Percentiles rank a stretch among this genome's conserved stretches.
These are phyloP conservation scores for Drosophila anomelani DNA, from an alignment of 2,888 invertebrate genomes.

Conservation along the genomic window DNA sequence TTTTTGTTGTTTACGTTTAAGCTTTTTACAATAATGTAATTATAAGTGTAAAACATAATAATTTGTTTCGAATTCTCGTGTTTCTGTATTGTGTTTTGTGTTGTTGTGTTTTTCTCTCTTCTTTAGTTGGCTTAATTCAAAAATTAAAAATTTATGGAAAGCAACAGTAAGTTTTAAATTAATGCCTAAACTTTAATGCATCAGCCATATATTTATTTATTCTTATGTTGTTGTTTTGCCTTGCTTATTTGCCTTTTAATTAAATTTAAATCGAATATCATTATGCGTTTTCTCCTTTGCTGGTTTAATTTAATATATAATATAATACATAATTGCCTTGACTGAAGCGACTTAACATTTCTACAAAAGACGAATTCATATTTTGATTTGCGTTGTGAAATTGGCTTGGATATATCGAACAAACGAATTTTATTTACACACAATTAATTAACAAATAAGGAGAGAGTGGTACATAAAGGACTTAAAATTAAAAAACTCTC, in stretches of 20 bases:
- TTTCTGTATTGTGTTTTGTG: conserved; percentile 29
- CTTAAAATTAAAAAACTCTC: conserved; percentile 70
- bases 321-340: conserved; percentile 73
- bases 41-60: conserved; percentile 70
- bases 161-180: conserved; percentile 72
- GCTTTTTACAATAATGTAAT: conserved; percentile 66
- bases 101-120: conserved; percentile 24
- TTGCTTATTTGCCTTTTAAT: conserved; percentile 28
- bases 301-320: conserved; percentile 47
- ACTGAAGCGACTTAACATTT: conserved; percentile 65
- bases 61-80: conserved; percentile 43
- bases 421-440: conserved; percentile 61
- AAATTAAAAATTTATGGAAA: conserved; percentile 77
- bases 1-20: conserved; percentile 52
- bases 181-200: conserved; percentile 63
- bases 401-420: conserved; percentile 41
- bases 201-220: conserved; percentile 21
- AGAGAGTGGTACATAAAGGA: conserved; percentile 48
- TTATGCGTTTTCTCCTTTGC: conserved; percentile 42
- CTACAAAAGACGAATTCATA: conserved; percentile 61
- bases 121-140: conserved; percentile 62
- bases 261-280: conserved; percentile 39
- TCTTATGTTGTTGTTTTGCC: neutral
- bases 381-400: conserved; percentile 55
- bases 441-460: conserved; percentile 65